phyloP scores from a whole-genome alignment of 2,888 invertebrate genomes.

The Patella depressa region DNA sequence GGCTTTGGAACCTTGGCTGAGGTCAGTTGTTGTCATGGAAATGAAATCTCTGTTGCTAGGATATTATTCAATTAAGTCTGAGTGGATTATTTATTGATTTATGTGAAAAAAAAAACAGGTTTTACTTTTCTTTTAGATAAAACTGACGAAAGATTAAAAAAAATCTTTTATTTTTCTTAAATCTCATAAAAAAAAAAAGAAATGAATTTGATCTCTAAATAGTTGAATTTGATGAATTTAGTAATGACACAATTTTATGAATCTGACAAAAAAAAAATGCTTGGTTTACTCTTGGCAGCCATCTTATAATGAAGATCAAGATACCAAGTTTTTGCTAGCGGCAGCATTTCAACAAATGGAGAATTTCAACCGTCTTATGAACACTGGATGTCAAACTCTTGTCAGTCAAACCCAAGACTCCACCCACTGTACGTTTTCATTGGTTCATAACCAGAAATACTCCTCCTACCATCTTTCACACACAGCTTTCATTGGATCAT shows the following conservation, averaged over 20 bases:
- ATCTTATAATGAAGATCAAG: not conserved
- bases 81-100: not conserved
- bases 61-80: not conserved
- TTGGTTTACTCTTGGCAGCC: constrained; percentile 17
- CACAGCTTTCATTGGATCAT: not conserved
- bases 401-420: constrained; percentile 9
- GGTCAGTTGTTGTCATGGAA: constrained; percentile 32
- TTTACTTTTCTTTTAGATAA: not conserved
- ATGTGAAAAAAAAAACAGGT: not conserved
- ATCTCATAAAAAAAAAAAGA: not conserved
- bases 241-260: constrained; percentile 1
- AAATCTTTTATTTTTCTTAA: constrained; percentile 1
- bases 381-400: not conserved
- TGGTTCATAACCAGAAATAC: constrained; percentile 5
- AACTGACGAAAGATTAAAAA: not conserved
- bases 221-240: not conserved
- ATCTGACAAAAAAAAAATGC: not conserved
- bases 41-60: not conserved
- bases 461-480: constrained; percentile 2
- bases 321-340: not conserved
- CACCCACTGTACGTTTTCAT: constrained; percentile 12
- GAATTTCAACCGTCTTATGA: not conserved
- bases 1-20: constrained; percentile 80
- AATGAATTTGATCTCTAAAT: not conserved
- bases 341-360: constrained; percentile 2